These are phyloP conservation scores for Fragum whitleyi DNA, from an alignment of 2,888 invertebrate species.

Conservation along the genomic window DNA sequence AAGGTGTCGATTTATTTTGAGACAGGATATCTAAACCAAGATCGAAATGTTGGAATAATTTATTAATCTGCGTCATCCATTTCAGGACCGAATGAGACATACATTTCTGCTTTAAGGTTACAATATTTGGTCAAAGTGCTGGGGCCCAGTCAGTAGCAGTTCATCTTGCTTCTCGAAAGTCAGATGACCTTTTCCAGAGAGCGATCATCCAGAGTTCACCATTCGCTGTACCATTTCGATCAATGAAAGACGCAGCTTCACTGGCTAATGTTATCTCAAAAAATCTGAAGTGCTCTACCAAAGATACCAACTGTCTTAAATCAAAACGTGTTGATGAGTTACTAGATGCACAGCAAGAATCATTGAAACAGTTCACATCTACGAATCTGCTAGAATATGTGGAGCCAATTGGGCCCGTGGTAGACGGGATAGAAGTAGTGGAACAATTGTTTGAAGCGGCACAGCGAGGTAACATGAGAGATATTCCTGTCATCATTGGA, in stretches of 20 bases:
- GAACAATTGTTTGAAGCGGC: conserved; percentile 69
- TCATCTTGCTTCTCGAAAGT: conserved; percentile 66
- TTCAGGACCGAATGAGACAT: no score
- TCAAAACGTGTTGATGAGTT: conserved; percentile 70
- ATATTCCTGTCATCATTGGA: conserved; percentile 78
- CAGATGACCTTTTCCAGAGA: conserved; percentile 60
- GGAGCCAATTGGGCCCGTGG: conserved; percentile 77
- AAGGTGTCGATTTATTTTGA: no score
- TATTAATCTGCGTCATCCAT: no score
- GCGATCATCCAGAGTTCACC: conserved; percentile 73
- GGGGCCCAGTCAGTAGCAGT: conserved; percentile 72
- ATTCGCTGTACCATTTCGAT: conserved; percentile 69
- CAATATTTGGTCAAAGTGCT: conserved; percentile 74
- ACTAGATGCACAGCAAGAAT: conserved; percentile 66
- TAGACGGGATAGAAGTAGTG: conserved; percentile 72
- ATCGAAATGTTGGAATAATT: no score
- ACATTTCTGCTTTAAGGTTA: conserved; percentile 66
- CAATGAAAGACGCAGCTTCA: conserved; percentile 64
- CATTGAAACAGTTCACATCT: conserved; percentile 66
- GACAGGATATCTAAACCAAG: no score
- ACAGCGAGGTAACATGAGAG: conserved; percentile 53
- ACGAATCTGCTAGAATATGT: conserved; percentile 74
- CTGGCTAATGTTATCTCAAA: conserved; percentile 62
- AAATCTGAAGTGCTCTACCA: conserved; percentile 59
- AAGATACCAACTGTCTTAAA: conserved; percentile 69